Base-by-base conservation (phyloP, 2,113 vertebrate genomes). In the Melospiza melodia region DNA sequence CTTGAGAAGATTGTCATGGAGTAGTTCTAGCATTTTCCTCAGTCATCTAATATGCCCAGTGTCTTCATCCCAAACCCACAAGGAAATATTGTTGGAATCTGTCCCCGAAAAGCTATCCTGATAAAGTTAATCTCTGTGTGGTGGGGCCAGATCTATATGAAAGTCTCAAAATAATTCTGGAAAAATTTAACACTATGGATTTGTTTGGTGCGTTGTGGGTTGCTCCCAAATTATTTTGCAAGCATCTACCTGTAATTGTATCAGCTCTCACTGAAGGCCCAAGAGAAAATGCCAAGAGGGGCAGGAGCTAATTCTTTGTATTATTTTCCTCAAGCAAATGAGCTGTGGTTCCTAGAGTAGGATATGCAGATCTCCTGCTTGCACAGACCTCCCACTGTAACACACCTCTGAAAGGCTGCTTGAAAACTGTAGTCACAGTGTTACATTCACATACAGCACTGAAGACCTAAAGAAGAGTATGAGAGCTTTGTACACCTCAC, bases 151-250 rank as follows among this genome's bases (percentile, higher is more conserved):
- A 87, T 51, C 30, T 52, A 5, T 41, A 39, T 15, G 11, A 74
- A 93, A 51, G 3, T 33, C 63, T 31, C 49, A 54, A n/a, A 79
- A 59, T 62, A 72, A 67, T 49, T 84, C 35, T n/a, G 46, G 51
- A 69, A 87, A 84, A 91, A 62, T 25, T 21, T 41, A n/a, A 24
- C 43, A 37, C 46, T 51, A 41, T 33, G 20, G 39, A 51, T 81
- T 84, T 72, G 10, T n/a, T 68, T 43, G 39, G 11, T 51, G 46
- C 28, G 17, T 67, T 84, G 20, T 3, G 11, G 46, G 20, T 46
- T 82, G 71, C 33, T 78, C 76, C n/a, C 55, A 73, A 76, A 78
- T 67, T 41, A 68, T 92, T 77, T 73, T 43, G 23, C 65, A 86
- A 87, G 28, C 59, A 67, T 62, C 75, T 82, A 90, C 49, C 62